Conservation (phyloP, 1,140 invertebrate genomes). For the Micrasema longulum region DNA sequence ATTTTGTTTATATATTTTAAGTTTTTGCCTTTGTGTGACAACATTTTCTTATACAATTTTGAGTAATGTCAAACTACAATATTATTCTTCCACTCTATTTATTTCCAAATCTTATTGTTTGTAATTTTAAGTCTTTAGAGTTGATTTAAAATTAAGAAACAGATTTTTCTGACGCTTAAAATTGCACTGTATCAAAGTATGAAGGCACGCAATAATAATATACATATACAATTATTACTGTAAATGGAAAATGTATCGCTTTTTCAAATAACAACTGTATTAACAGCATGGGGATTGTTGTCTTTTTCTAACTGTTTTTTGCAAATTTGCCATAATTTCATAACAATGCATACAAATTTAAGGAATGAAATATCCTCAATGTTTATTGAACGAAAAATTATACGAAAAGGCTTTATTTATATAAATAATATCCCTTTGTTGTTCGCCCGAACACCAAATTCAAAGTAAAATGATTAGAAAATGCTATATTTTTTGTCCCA, state of each 20-base stretch:
- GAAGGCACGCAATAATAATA: slow-evolving; percentile 7
- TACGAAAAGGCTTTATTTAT: slow-evolving; percentile 1
- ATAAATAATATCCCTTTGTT: slow-evolving; percentile 40
- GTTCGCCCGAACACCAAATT: neutral
- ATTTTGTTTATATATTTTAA: too few relatives aligned
- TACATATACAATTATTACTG: too few relatives aligned
- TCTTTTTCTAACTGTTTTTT: neutral
- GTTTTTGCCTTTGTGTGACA: too few relatives aligned
- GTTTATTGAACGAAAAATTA: neutral
- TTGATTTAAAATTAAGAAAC: slow-evolving; percentile 14
- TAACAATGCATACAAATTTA: neutral
- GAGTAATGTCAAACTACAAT: slow-evolving; percentile 3
- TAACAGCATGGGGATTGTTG: neutral
- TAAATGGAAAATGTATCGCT: neutral
- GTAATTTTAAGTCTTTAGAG: slow-evolving; percentile 21
- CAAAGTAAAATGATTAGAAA: too few relatives aligned
- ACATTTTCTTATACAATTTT: too few relatives aligned
- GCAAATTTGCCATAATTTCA: neutral
- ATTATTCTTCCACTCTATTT: slow-evolving; percentile 21
- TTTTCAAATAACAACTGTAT: neutral
- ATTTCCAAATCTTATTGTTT: neutral
- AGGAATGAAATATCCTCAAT: neutral
- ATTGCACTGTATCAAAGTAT: slow-evolving; percentile 22
- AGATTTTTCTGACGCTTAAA: slow-evolving; percentile 8
- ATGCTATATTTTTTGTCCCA: slow-evolving; percentile 47